Evolutionary conservation across 2,888 invertebrate species (phyloP).

Genomic region (Luperina nickerlii): DNA sequence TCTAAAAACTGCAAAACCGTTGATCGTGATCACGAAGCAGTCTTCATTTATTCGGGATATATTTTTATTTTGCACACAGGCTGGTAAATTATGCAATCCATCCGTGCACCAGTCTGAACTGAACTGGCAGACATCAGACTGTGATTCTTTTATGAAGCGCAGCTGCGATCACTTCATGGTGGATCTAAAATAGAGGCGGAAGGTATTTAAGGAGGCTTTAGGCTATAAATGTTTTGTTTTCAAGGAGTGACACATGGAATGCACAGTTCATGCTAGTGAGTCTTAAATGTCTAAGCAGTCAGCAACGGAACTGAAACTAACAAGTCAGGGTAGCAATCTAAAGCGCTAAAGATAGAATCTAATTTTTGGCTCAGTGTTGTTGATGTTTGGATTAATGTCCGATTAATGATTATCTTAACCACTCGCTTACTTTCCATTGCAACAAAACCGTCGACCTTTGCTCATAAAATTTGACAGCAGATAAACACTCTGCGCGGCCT

Average conservation of each 20-base stretch:
- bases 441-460: too few relatives aligned
- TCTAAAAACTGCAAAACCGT: not conserved
- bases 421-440: too few relatives aligned
- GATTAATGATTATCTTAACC: too few relatives aligned
- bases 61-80: not conserved
- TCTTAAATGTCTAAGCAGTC: not conserved
- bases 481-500: too few relatives aligned
- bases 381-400: too few relatives aligned
- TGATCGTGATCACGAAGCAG: too few relatives aligned
- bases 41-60: too few relatives aligned
- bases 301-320: not conserved
- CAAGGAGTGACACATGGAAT: not conserved
- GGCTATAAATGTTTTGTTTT: not conserved
- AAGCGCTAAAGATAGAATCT: not conserved
- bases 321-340: not conserved
- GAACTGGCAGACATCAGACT: not conserved
- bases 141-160: slow-evolving; percentile 21
- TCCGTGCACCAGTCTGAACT: not conserved
- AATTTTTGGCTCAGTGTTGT: not conserved
- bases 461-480: too few relatives aligned
- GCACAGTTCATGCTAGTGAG: not conserved
- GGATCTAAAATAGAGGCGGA: not conserved
- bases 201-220: not conserved
- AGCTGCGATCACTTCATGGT: not conserved
- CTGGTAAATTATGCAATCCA: not conserved